Conservation (phyloP, 2,888 invertebrate species). For the Drosophila nr. perissopoda region DNA sequence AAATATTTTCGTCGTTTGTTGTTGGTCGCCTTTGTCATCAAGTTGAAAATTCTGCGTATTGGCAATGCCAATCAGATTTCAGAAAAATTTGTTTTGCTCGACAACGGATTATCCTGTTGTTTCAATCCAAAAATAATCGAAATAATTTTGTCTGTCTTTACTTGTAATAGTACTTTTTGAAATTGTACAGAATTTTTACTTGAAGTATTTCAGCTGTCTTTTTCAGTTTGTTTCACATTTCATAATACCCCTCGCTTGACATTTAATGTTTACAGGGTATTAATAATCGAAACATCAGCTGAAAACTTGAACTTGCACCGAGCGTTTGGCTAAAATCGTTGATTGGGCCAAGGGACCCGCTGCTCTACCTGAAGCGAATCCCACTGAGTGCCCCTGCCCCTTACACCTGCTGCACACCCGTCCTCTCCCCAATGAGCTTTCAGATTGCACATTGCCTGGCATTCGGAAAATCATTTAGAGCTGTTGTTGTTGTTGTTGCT, state of each 20-base stretch:
- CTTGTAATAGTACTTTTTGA: background rate
- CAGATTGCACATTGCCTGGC: conserved; percentile 49
- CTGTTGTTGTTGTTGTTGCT: conserved; percentile 26
- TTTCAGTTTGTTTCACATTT: too few species aligned
- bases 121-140: background rate
- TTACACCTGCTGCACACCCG: background rate
- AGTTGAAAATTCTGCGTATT: conserved; percentile 23
- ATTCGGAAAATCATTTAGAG: conserved; percentile 61
- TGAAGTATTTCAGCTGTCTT: background rate
- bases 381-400: background rate
- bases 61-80: conserved; percentile 9
- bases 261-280: conserved; percentile 13
- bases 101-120: background rate
- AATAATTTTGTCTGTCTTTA: background rate
- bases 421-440: background rate
- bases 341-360: conserved; percentile 33
- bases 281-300: conserved; percentile 13
- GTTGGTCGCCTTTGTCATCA: conserved; percentile 34
- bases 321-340: conserved; percentile 45
- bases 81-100: background rate
- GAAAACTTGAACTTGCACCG: conserved; percentile 27
- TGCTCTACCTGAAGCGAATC: background rate
- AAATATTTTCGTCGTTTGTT: conserved; percentile 25
- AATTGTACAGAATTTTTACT: background rate
- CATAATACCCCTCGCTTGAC: background rate